These are phyloP conservation scores for Mareca strepera DNA, from an alignment of 2,797 vertebrate species.

Conservation along the genomic window DNA sequence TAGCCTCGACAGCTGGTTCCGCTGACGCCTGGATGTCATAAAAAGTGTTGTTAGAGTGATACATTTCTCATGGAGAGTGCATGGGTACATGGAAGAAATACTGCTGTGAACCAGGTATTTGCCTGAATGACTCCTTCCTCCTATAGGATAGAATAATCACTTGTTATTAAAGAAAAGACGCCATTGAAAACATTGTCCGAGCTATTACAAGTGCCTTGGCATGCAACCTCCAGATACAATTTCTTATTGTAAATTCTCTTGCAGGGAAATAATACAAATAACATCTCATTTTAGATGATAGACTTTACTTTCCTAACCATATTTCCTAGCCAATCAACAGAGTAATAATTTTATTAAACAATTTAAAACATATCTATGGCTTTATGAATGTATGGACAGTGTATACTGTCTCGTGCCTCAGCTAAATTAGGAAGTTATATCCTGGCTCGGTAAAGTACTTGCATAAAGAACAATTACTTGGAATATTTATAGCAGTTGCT, in stretches of 20 bases:
- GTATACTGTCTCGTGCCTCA: neutral
- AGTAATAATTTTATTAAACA: neutral
- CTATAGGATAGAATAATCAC: neutral
- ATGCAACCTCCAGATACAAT: neutral
- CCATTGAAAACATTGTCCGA: neutral
- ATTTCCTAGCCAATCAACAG: neutral
- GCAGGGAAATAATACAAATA: neutral
- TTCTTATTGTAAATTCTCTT: neutral
- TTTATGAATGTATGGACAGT: neutral
- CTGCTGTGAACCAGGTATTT: conserved; percentile 35
- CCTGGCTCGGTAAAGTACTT: neutral
- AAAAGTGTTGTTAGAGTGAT: conserved; percentile 51
- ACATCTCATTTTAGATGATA: neutral
- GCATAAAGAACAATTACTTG: conserved; percentile 23
- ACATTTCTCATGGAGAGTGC: conserved; percentile 38
- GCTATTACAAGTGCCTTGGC: neutral
- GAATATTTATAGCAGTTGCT: conserved; percentile 15
- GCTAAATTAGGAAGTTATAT: neutral
- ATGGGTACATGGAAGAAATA: neutral
- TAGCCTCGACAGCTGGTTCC: conserved; percentile 64
- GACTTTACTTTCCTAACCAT: neutral
- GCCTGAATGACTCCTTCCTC: conserved; percentile 24
- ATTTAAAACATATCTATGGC: neutral
- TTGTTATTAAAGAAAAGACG: conserved; percentile 35
- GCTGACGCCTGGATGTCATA: conserved; percentile 40